Evolutionary conservation across 2,888 invertebrate genomes (phyloP), one percentile per base, ranked within the genome.

Genomic region (Linyphia triangularis): DNA sequence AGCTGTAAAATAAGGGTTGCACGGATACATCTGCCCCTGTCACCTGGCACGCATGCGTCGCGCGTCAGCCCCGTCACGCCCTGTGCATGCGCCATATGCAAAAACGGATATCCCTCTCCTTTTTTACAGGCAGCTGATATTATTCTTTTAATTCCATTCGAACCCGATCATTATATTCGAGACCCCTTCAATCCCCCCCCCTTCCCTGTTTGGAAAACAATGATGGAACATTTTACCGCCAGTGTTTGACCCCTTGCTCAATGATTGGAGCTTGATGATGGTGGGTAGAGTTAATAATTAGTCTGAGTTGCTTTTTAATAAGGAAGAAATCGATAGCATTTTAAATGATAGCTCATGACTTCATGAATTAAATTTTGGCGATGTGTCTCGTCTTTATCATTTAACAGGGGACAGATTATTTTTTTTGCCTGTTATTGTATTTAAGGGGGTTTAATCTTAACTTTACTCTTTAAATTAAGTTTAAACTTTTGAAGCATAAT

Each of bases 31-130:
- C 86, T 88, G 86, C 67, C 86, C 86, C 86, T 81, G 57, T 82
- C 86, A 88, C 86, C 86, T 88, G 86, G 81, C 86, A 81, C 86
- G 86, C 86, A 88, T 88, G 86, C 86, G 86, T 67, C 75, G 84
- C 75, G 75, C 75, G 43, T 43, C 78, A 19, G 22, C 26, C 26
- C 65, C 78, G 77, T 72, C 72, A 82, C 82, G 82, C 73, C 73
- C 73, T 69, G 51, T 69, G 77, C 84, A 69, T 75, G 77, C 73
- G 79, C 86, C 79, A 79, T 81, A 75, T 75, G 86, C 81, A 77
- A 61, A 61, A 61, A 61, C 78, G 86, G 86, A 88, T 81, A 81
- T 88, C 86, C 86, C 72, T 33, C 13, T 37, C 77, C 24, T 26
- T 61, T 61, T 22, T 61, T 6, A 40, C 37, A 51, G 57, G 72